Conservation (phyloP, 2,888 invertebrate species). For the Lochmaea crataegi region DNA sequence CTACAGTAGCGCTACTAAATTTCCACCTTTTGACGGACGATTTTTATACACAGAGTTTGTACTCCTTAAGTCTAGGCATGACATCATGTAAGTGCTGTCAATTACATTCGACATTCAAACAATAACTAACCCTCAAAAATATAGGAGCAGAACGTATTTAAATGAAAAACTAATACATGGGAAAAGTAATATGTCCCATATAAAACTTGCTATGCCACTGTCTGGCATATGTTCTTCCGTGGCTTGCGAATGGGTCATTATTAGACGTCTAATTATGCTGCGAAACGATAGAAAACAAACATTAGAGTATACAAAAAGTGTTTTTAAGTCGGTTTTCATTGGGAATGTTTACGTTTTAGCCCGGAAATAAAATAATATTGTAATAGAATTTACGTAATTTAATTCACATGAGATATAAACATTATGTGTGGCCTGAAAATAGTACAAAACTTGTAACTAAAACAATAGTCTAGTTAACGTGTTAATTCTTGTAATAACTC, state of each 20-base stretch:
- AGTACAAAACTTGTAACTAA: not conserved
- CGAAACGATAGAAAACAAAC: slow-evolving; percentile 20
- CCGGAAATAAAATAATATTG: slow-evolving; percentile 27
- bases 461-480: not conserved
- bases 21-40: no score
- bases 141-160: no score
- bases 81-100: no score
- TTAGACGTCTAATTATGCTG: slow-evolving; percentile 21
- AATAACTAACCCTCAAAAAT: no score
- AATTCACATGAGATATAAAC: not conserved
- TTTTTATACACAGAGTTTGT: no score
- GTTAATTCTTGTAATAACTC: no score
- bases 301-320: slow-evolving; percentile 17
- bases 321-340: slow-evolving; percentile 7
- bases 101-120: no score
- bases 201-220: slow-evolving; percentile 1
- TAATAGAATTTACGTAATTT: not conserved
- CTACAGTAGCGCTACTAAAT: no score
- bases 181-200: no score
- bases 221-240: slow-evolving; percentile 18
- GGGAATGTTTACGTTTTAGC: slow-evolving; percentile 9
- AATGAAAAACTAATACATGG: no score
- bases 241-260: slow-evolving; percentile 11
- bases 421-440: not conserved
- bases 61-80: no score